Base-by-base conservation (phyloP, 2,113 vertebrate genomes). In the Platichthys flesus region DNA sequence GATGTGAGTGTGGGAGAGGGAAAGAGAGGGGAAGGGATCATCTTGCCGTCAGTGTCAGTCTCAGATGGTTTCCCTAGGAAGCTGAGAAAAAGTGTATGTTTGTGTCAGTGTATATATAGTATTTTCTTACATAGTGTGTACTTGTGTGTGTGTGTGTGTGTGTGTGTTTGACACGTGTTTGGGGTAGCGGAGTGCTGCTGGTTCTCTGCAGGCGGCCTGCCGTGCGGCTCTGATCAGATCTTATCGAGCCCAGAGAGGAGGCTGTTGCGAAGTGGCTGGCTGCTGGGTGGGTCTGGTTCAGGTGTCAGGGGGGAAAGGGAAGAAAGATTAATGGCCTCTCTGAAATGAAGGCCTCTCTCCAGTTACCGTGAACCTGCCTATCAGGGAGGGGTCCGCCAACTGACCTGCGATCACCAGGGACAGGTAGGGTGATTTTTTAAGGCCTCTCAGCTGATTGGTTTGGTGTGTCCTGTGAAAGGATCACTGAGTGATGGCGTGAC, bases 291-390 rank as follows among this genome's bases (percentile, higher is more conserved):
- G 78, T 87, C 68, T 71, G 84, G 85, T 86, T 94, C 83, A 90
- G 70, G 85, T 93, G 81, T 90, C 90, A 90, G 68, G 86, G 79
- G 79, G 88, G 88, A 88, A 90, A 88, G 80, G 81, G 76, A 79
- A 92, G 91, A 90, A 93, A 93, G 93, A 94, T 94, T 92, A 93
- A 93, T 93, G 92, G 78, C 81, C 75, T 81, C 74, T 81, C 72
- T 88, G 83, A 90, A 88, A 85, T 49, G 31, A 81, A 82, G 78
- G 78, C 87, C 76, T 82, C 87, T 79, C 87, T 89, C 82, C 75
- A 28, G 76, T 78, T 71, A 76, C 82, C 76, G 40, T 13, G 13
- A 54, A 67, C 40, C 76, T 88, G 76, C 77, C 83, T 71, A 67
- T 88, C 74, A 85, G 73, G 67, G 74, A 88, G 77, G 71, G 75